Conservation (phyloP, 2,113 vertebrate genomes). For the Telmatochromis brichardi region DNA sequence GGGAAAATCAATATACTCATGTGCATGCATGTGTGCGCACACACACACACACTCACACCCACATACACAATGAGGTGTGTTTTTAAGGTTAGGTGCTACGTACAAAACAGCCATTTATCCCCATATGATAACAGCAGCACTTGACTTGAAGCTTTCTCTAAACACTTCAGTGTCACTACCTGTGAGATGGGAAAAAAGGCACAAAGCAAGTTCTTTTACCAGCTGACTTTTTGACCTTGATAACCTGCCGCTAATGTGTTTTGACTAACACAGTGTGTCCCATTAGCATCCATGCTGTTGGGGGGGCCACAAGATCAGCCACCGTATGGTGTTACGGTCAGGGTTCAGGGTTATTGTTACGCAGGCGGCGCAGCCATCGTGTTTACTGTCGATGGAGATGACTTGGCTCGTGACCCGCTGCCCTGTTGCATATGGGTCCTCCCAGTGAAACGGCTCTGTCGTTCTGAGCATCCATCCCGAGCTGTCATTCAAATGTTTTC, state of each 20-base stretch:
- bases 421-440: constrained; percentile 36
- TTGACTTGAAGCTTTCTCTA: constrained; percentile 16
- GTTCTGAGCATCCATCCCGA: not conserved
- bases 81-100: constrained; percentile 3
- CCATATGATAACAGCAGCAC: constrained; percentile 9
- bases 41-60: not conserved
- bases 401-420: constrained; percentile 11
- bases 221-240: constrained; percentile 23
- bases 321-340: constrained; percentile 18
- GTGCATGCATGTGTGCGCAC: not conserved
- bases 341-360: constrained; percentile 51
- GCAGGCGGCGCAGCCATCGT: constrained; percentile 5
- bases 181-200: not conserved
- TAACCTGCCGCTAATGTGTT: constrained; percentile 37
- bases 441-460: not conserved
- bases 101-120: constrained; percentile 37
- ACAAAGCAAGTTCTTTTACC: constrained; percentile 25
- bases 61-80: not conserved
- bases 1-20: constrained; percentile 41
- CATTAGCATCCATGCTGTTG: constrained; percentile 50
- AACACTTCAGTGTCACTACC: not conserved
- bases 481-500: constrained; percentile 24
- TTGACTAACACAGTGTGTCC: constrained; percentile 46
- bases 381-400: constrained; percentile 35
- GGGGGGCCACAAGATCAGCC: not conserved